phyloP scores from a whole-genome alignment of 2,888 invertebrate species.

The Meloe dianella region DNA sequence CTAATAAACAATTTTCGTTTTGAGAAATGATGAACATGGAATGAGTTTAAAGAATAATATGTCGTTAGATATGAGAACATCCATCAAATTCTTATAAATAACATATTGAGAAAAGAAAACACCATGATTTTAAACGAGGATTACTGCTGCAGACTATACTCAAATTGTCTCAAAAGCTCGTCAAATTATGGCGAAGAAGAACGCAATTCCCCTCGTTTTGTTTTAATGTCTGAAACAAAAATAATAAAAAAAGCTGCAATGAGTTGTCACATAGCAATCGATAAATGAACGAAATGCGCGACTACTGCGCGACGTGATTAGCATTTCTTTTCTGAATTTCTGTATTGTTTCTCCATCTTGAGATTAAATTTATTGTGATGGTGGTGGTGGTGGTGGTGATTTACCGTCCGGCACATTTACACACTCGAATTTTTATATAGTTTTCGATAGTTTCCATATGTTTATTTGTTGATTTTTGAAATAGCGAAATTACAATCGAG shows the following conservation, averaged over 20 bases:
- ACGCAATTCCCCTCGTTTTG: conserved; percentile 43
- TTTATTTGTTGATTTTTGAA: background rate
- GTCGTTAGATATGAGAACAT: background rate
- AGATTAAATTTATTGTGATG: background rate
- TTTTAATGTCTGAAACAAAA: conserved; percentile 31
- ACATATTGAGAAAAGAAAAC: no score
- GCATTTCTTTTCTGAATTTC: conserved; percentile 46
- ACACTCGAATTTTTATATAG: background rate
- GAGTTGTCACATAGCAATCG: conserved; percentile 53
- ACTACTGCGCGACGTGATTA: conserved; percentile 49
- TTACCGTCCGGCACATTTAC: no score
- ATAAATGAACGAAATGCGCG: conserved; percentile 52
- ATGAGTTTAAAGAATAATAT: background rate
- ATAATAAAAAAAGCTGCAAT: conserved; percentile 53
- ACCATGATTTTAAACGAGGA: no score
- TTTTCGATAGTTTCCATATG: background rate
- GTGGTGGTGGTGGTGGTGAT: background rate
- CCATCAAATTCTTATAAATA: background rate
- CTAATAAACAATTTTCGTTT: background rate
- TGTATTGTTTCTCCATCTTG: conserved; percentile 26
- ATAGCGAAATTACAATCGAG: background rate
- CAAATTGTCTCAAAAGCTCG: conserved; percentile 46
- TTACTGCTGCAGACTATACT: no score
- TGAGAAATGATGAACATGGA: background rate
- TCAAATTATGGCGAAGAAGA: conserved; percentile 45